Base-by-base conservation (phyloP, 2,888 invertebrate genomes). In the Schrankia costaestrigalis region DNA sequence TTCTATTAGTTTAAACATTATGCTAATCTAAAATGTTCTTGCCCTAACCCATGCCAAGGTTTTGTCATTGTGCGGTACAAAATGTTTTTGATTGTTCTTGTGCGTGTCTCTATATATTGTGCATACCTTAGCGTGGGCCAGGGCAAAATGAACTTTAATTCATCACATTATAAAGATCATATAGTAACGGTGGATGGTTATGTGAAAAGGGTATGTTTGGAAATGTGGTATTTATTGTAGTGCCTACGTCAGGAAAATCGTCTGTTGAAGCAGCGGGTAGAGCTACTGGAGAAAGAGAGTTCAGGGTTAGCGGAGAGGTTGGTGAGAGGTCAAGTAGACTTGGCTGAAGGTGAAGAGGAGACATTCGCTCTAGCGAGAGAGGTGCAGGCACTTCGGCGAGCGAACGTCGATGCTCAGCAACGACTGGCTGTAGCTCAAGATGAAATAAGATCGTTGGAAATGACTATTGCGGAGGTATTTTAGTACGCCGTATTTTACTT, bases 261-360 rank as follows among this genome's bases (percentile, higher is more conserved):
- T 48, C 90, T 99, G 33, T 89, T 99, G n/a, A 92, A 97, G 47
- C 98, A 99, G 70, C 90, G 98, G 38, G 97, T 98, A 51, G 98
- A 98, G 67, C 92, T 98, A 49, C 86, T 99, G 33, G 99, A 99
- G 79, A 97, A 95, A 32, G 97, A 97, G 71, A 97, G 97, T 32
- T 95, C 96, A 3, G 95, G 97, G 34, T 82, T 99, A 40, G 99
- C 99, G 0, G 97, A 97, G 78, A 90, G 97, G 37, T 89, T 98
- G 45, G 97, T 97, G 7, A 90, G 95, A 11, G 97, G 97, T 2
- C 99, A 99, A 82, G 97, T 98, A 23, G 97, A 96, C 40, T 89
- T 97, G 3, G 98, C 98, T 0, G 97, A 97, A 73, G 97, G 98
- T 41, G 97, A 97, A 51, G 98, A 98, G 83, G 97, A 95, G 4